These are phyloP conservation scores for Australoheros facetus DNA, from an alignment of 2,797 vertebrate genomes.

Conservation along the genomic window DNA sequence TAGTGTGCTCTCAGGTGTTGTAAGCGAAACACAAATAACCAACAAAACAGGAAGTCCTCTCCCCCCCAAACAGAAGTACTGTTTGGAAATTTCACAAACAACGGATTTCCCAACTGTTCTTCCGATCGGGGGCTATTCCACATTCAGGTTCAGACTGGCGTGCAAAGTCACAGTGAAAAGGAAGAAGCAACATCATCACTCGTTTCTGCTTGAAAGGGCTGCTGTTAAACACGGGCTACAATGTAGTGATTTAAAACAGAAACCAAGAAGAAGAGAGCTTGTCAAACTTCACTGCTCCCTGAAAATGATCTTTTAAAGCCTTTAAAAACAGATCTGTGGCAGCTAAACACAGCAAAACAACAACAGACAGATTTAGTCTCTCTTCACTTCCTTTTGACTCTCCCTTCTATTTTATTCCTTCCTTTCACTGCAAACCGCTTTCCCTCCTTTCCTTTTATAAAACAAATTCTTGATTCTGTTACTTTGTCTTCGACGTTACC, in stretches of 20 bases:
- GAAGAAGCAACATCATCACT: neutral
- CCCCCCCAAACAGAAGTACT: slow-evolving; percentile 2
- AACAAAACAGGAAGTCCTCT: slow-evolving; percentile 23
- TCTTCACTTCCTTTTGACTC: neutral
- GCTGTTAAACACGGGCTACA: neutral
- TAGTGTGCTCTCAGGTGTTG: slow-evolving; percentile 13
- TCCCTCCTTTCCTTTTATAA: neutral
- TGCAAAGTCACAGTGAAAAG: neutral
- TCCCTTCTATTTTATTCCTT: neutral
- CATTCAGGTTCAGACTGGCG: neutral
- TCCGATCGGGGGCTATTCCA: neutral
- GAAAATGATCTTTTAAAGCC: neutral
- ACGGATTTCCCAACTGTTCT: slow-evolving; percentile 7
- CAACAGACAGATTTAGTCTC: neutral
- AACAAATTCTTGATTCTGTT: neutral
- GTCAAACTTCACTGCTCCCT: slow-evolving; percentile 9
- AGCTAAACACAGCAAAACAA: neutral
- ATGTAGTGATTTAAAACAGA: neutral
- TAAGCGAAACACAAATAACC: slow-evolving; percentile 15
- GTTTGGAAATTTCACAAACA: slow-evolving; percentile 21
- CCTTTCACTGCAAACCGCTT: neutral
- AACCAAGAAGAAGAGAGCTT: neutral
- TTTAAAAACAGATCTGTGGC: neutral
- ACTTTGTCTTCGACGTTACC: neutral
- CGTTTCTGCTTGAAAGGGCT: neutral